These are phyloP conservation scores for Characodon lateralis DNA, from an alignment of 2,797 vertebrate species.

Conservation along the genomic window DNA sequence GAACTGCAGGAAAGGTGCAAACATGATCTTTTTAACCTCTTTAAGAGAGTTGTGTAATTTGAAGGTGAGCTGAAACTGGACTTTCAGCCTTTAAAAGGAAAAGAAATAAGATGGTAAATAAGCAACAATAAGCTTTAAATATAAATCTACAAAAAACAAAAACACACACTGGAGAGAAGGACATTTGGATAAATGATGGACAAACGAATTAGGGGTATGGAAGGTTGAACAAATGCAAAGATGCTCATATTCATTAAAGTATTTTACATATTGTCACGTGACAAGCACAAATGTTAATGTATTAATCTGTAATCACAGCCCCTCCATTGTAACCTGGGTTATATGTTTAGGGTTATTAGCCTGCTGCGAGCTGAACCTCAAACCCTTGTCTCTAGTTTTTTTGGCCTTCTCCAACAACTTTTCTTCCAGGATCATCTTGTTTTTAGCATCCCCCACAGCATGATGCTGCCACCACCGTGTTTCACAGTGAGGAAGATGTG, in stretches of 20 bases:
- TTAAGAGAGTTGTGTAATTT: neutral
- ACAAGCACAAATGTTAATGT: neutral
- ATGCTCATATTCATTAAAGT: too few relatives aligned
- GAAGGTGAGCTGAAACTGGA: neutral
- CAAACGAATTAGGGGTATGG: neutral
- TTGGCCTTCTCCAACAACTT: neutral
- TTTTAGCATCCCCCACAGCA: neutral
- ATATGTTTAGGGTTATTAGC: too few relatives aligned
- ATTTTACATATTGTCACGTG: neutral
- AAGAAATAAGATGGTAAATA: neutral
- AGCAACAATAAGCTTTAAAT: neutral
- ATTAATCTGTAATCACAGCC: neutral
- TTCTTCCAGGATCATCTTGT: neutral
- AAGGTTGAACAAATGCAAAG: neutral
- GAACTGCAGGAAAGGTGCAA: constrained; percentile 36
- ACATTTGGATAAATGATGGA: neutral
- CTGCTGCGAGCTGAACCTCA: too few relatives aligned
- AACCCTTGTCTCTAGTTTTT: neutral
- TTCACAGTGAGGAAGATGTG: neutral
- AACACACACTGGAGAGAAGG: neutral
- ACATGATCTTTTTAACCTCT: constrained; percentile 18
- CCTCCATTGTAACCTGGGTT: too few relatives aligned
- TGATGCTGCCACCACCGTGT: neutral
- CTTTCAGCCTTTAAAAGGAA: too few relatives aligned
- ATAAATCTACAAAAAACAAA: too few relatives aligned